Evolutionary conservation across 2,888 invertebrate species (phyloP), one percentile per base, ranked within the genome.

Genomic region (Drosophila tanythrix): DNA sequence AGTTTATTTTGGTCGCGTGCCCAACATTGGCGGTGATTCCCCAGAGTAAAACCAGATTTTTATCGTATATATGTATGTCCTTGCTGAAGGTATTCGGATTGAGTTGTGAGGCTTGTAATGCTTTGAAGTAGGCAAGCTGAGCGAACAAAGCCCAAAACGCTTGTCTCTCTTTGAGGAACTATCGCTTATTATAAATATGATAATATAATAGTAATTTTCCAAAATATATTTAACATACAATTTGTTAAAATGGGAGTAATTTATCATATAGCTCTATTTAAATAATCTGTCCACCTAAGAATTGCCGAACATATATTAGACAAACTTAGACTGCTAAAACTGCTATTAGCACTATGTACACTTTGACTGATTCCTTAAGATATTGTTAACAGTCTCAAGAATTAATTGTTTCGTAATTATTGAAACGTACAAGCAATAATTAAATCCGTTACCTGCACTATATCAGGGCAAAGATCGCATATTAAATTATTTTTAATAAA

Each of bases 21-120:
- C 38, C 13, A 36, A n/a, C 1, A 2, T 50, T 51, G 13, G 0
- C 27, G 51, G 83, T 62, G 66, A 50, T 68, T 81, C 76, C 77
- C 76, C 69, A 35, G 1, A 36, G 27, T 38, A 69, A 60, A 77
- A 82, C 80, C 74, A 62, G 83, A 50, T 79, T 59, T 35, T 71
- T n/a, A 70, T 67, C 25, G 31, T 29, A 15, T 40, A n/a, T 15
- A 27, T 27, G 27, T 3, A 15, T 27, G 36, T n/a, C 29, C 29
- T 40, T 43, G n/a, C 5, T 8, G 56, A n/a, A 13, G 27, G 29
- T 21, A n/a, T 55, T 56, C 2, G 15, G 13, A 25, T 56, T 8
- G 6, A 27, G 15, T 40, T 51, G 15, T 1, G 15, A 10, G 6
- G 5, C 21, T 15, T 40, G 56, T 31, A 21, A 21, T 15, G 5